A percentile compares a stretch with the other conserved stretches of the same genome.
Conservation (phyloP, 2,113 vertebrate genomes). For the Hiodon tergisus region DNA sequence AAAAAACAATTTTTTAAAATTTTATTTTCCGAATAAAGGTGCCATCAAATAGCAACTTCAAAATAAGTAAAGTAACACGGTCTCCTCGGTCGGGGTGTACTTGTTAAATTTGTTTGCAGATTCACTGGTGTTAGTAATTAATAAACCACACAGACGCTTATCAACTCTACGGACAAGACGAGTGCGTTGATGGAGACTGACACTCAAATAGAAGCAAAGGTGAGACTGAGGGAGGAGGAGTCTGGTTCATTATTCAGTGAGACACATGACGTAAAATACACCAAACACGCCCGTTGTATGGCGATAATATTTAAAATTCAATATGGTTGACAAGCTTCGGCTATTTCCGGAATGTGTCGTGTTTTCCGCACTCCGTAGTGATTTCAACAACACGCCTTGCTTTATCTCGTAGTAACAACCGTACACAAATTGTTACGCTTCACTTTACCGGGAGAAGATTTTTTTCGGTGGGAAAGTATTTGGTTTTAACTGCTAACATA, state of each 20-base stretch:
- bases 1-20: no score
- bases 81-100: neutral
- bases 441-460: no score
- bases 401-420: no score
- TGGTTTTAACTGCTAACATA: no score
- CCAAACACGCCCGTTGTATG: neutral
- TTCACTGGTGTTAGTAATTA: neutral
- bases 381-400: no score
- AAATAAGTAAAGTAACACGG: neutral
- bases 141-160: no score
- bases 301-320: neutral
- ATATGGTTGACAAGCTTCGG: constrained; percentile 7
- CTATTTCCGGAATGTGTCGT: neutral
- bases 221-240: neutral
- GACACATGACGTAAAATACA: neutral
- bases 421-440: no score
- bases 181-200: neutral
- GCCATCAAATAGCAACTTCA: neutral
- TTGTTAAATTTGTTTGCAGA: neutral
- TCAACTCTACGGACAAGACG: no score
- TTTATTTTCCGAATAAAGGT: neutral
- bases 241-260: neutral
- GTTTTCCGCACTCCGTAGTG: neutral
- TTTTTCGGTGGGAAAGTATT: no score
- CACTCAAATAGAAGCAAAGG: neutral